Conservation (phyloP, 2,797 vertebrate species). For the Fringilla coelebs region DNA sequence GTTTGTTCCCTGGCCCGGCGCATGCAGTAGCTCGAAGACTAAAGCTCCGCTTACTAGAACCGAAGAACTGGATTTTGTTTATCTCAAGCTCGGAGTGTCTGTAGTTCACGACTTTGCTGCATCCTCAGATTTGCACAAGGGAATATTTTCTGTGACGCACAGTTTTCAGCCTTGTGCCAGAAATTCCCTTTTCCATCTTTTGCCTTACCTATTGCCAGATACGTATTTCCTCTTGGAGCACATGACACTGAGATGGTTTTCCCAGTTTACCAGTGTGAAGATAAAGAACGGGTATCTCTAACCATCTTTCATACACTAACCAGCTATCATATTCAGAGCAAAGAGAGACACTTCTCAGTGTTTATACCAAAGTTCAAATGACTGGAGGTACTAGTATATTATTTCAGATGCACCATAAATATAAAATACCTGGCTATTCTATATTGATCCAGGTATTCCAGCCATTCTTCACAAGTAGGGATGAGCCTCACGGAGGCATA, state of each 20-base stretch:
- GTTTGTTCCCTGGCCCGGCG: background rate
- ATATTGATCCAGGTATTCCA: background rate
- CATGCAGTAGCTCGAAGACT: background rate
- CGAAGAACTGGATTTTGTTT: background rate
- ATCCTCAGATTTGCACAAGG: background rate
- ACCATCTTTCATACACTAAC: background rate
- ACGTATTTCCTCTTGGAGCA: background rate
- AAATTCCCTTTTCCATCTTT: background rate
- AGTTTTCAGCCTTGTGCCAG: background rate
- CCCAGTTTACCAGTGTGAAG: background rate
- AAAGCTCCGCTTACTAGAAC: background rate
- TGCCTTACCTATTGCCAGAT: background rate
- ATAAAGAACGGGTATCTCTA: background rate
- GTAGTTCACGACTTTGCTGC: background rate
- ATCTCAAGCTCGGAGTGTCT: background rate
- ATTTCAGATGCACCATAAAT: background rate
- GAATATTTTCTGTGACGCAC: fast-evolving
- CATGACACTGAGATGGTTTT: background rate
- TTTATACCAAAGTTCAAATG: background rate
- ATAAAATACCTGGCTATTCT: background rate
- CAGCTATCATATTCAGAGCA: background rate
- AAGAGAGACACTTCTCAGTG: background rate
- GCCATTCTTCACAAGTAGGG: background rate
- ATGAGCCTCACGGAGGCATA: background rate
- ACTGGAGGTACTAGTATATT: background rate